Base-by-base conservation (phyloP, 2,113 vertebrate species). In the Sprattus sprattus region DNA sequence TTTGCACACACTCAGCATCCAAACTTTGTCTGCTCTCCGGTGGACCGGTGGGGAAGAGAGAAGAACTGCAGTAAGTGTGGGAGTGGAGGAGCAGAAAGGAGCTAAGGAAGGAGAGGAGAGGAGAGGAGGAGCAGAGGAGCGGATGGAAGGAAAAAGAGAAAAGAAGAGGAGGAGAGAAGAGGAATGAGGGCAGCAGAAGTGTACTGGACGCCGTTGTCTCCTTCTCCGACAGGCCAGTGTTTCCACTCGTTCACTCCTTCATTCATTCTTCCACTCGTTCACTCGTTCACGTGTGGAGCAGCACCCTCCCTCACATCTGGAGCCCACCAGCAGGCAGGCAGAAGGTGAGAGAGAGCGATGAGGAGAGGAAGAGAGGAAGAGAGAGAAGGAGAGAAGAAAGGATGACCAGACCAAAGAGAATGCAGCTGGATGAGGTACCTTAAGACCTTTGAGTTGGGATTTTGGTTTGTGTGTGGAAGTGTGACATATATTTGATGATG, bases 111-210 rank as follows among this genome's bases (percentile, higher is more conserved):
- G 39, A 39, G 54, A 18, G 54, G 54, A 57, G 57, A 75, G 28
- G 71, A 78, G 11, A 32, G 13, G 28, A 71, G 64, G 13, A 49
- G 6, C 47, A 18, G 50, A 67, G 64, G 11, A 88, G 88, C 85
- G 39, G 71, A 49, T 80, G 75, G 47, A 39, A 64, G n/a, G 57
- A 78, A 28, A 25, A 4, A 67, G 9, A n/a, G 8, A n/a, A 67
- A 2, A n/a, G 64, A 22, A 10, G 64, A 71, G 10, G 64, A 71
- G 64, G 10, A 71, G 64, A 32, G 25, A 11, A 32, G n/a, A 71
- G n/a, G 64, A 71, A 45, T 5, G 13, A 32, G 25, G 8, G 9
- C 6, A 28, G 9, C 3, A 28, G 64, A 28, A 64, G 54, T 60
- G 54, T n/a, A 13, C 16, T 22, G 54, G 47, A 49, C 47, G 13